Evolutionary conservation across 1,140 invertebrate genomes (phyloP).

Genomic region (Macrocentrus cingulum): DNA sequence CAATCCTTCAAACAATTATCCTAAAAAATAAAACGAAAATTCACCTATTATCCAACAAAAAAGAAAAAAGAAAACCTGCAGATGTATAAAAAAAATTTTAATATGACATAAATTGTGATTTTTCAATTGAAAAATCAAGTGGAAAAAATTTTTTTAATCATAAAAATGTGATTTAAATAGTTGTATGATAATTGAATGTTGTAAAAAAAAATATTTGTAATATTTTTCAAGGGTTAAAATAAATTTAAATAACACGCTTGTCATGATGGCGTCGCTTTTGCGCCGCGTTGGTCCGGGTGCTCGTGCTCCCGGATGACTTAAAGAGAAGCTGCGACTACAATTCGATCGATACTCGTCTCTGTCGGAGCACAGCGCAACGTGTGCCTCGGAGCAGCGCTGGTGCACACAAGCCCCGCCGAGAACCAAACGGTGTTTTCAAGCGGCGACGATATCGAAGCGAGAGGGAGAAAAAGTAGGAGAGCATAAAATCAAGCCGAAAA

Average conservation of each 20-base stretch:
- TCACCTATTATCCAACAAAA: too few species aligned
- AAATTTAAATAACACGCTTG: too few species aligned
- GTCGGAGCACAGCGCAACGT: slow-evolving; percentile 7
- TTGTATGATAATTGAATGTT: too few species aligned
- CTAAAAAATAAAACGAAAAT: too few species aligned
- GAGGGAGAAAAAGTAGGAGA: background rate
- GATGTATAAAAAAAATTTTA: too few species aligned
- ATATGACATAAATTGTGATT: too few species aligned
- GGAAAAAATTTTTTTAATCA: too few species aligned
- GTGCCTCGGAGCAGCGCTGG: slow-evolving; percentile 6
- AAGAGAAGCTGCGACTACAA: slow-evolving; percentile 56
- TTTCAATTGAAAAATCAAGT: slow-evolving; percentile 1
- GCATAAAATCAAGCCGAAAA: slow-evolving; percentile 20
- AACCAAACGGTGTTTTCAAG: background rate
- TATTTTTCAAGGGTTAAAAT: too few species aligned
- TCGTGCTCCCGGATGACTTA: slow-evolving; percentile 51
- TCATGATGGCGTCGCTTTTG: slow-evolving; percentile 28
- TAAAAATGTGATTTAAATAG: too few species aligned
- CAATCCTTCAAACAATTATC: background rate
- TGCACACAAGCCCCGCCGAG: background rate
- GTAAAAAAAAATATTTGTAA: too few species aligned
- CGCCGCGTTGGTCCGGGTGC: slow-evolving; percentile 24
- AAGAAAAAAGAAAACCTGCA: too few species aligned
- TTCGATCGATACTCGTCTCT: slow-evolving; percentile 48
- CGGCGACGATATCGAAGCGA: slow-evolving; percentile 4